phyloP scores from a whole-genome alignment of 2,797 vertebrate genomes.

The Poecile montanus region DNA sequence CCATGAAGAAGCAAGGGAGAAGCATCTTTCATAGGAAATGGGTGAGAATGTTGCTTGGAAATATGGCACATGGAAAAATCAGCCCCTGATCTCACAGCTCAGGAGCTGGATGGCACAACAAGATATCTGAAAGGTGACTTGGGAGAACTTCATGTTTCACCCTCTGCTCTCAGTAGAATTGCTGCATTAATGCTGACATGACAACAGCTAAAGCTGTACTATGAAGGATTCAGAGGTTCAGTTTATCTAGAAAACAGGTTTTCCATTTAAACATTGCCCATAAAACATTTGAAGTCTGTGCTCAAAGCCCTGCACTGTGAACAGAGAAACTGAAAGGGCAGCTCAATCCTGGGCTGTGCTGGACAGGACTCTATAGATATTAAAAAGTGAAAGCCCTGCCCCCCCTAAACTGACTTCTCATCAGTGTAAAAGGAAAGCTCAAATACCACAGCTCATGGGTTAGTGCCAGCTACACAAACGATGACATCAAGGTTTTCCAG shows the following conservation, averaged over 20 bases:
- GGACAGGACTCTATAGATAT: background rate
- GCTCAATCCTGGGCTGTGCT: background rate
- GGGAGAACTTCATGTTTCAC: background rate
- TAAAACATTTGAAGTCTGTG: background rate
- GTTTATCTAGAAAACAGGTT: background rate
- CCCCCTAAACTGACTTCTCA: background rate
- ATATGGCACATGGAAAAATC: fast-evolving
- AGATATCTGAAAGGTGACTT: background rate
- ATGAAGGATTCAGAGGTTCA: background rate
- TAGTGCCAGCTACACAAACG: background rate
- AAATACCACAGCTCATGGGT: background rate
- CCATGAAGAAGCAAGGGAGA: background rate
- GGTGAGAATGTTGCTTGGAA: background rate
- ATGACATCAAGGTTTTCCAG: background rate
- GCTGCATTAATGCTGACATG: background rate
- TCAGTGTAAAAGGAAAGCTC: background rate
- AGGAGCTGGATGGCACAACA: background rate
- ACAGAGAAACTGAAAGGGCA: background rate
- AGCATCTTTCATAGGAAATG: background rate
- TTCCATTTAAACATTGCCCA: background rate
- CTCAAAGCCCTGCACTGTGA: background rate
- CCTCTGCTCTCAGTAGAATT: background rate
- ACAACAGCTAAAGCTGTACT: background rate
- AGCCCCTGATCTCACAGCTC: background rate
- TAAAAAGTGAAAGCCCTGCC: background rate